Conservation (phyloP, 1,140 invertebrate genomes). For the Colletes gigas region DNA sequence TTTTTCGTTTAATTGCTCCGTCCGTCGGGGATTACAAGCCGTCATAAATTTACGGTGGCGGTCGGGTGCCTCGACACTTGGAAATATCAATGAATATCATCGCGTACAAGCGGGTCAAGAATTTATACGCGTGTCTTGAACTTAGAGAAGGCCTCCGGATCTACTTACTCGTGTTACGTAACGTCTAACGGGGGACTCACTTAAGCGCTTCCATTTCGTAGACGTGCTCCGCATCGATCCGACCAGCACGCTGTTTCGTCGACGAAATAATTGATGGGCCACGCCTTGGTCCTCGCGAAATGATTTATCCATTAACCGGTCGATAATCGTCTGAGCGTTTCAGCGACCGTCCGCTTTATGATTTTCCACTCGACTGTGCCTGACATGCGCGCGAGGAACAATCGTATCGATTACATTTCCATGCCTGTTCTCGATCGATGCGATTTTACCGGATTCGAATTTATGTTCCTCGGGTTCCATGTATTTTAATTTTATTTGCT, state of each 20-base stretch:
- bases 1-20: not conserved
- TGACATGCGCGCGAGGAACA: not conserved
- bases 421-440: too few species aligned
- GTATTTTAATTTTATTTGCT: too few species aligned
- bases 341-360: not conserved
- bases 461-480: too few species aligned
- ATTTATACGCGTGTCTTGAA: not conserved
- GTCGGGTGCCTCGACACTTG: not conserved
- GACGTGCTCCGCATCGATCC: conserved; percentile 25
- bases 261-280: conserved; percentile 55
- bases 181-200: not conserved
- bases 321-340: not conserved
- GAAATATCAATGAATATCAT: conserved; percentile 12
- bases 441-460: too few species aligned
- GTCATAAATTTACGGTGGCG: not conserved
- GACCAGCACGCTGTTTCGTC: not conserved
- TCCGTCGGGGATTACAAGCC: not conserved
- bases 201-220: conserved; percentile 22
- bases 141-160: not conserved
- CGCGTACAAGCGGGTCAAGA: not conserved
- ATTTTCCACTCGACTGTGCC: not conserved
- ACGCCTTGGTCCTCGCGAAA: conserved; percentile 17
- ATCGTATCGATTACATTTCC: not conserved
- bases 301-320: conserved; percentile 49
- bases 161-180: conserved; percentile 21